Evolutionary conservation across 2,888 invertebrate genomes (phyloP), one percentile per base, ranked within the genome.

Genomic region (Drosophila heteroneura): DNA sequence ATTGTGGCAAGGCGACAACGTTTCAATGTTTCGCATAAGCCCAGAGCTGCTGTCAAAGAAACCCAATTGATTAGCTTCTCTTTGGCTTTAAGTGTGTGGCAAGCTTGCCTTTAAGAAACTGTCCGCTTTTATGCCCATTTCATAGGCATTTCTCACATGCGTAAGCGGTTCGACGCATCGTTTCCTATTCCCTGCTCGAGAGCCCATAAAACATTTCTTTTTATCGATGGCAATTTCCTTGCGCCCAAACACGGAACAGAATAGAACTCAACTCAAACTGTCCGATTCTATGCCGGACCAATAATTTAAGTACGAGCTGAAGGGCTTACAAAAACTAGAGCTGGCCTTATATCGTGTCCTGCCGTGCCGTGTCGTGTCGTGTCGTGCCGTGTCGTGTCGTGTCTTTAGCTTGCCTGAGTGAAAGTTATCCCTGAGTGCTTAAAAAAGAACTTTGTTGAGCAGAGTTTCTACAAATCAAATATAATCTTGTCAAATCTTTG

Each of bases 141-240:
- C 67, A 64, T 81, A 70, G 77, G 72, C 81, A 70, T 70, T 73
- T 81, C 73, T 60, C 59, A 70, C 73, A 81, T 61, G 77, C 37
- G 62, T 26, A 66, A 54, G 47, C 60, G 63, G 44, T 52, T 60
- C 41, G 37, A 61, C 59, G 57, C 57, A 26, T 76, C 77, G 56
- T 69, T 69, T 59, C 35, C 60, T 28, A 64, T 57, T 44, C 44
- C 44, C 30, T 59, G 56, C 56, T 41, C 16, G 28, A 60, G 28
- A 58, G 52, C 51, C 68, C 74, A 79, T 77, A 70, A 76, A 80
- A 77, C 71, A 73, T 78, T 74, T 70, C 62, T 57, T 67, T 75
- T 82, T 77, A 79, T 86, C 79, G 77, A 60, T 74, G 82, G 84
- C 87, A 74, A 80, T 89, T 84, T 82, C 85, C 87, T 73, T 63